phyloP scores from a whole-genome alignment of 2,797 vertebrate species.

The Gila robusta region DNA sequence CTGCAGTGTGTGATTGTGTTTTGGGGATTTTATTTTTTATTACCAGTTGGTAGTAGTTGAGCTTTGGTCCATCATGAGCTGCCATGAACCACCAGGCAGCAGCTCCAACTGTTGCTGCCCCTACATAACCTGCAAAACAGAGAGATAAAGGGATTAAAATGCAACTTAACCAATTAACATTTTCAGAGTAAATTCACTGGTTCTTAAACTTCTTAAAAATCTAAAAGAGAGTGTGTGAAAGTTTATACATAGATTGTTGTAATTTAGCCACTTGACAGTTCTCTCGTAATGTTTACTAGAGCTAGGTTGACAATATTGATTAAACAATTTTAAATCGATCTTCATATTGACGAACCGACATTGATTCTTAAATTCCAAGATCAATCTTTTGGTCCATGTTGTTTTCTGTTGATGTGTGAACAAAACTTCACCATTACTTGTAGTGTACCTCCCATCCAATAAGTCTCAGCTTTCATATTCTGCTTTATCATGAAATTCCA shows the following conservation, averaged over 20 bases:
- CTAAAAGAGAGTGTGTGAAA: neutral
- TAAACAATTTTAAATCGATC: neutral
- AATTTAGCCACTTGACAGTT: neutral
- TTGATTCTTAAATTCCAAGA: neutral
- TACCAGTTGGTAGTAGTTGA: constrained; percentile 80
- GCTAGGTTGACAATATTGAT: neutral
- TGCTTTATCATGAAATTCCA: neutral
- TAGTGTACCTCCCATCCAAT: neutral
- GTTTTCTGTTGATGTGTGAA: neutral
- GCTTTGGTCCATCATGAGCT: constrained; percentile 80
- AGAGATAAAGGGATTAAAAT: neutral
- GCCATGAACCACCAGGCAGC: constrained; percentile 87
- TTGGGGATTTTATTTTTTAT: constrained; percentile 7
- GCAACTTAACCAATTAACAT: neutral
- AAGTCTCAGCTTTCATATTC: neutral
- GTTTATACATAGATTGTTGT: neutral
- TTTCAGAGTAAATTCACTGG: neutral
- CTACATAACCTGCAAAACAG: constrained; percentile 75
- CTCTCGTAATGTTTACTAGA: neutral
- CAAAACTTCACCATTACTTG: neutral
- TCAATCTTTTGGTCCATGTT: neutral
- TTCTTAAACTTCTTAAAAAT: neutral
- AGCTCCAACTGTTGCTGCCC: constrained; percentile 82
- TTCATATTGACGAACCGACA: neutral
- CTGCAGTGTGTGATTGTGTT: neutral